Base-by-base conservation (phyloP, 64 coral and sea anemone genomes). In the Stichodactyla mertensii region DNA sequence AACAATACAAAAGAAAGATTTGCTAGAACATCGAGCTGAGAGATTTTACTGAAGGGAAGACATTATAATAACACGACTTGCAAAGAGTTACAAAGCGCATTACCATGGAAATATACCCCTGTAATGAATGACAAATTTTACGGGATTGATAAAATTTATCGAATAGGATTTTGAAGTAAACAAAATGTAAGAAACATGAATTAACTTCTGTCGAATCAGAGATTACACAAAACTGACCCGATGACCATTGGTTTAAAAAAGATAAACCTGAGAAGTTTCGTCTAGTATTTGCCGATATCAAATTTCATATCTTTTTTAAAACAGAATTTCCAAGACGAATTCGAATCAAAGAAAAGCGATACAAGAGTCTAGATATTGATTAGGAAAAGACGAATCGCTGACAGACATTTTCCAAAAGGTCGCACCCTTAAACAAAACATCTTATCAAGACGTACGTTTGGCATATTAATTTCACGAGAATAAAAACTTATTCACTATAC, bases 381-480 rank as follows among this genome's bases (percentile, higher is more conserved):
- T 74, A n/a, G 26, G 27, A 74, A 74, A 74, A 12, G 69, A 26
- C 27, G 23, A 74, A 74, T n/a, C 69, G 69, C 10, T 74, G 69
- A 74, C 69, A 74, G 69, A 28, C 24, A 74, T 74, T 74, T 74
- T 74, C 69, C 69, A 74, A 74, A 28, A 74, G 69, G 69, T 74
- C 69, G 69, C 69, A 74, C 24, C 69, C 24, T 31, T 13, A 11
- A 74, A 74, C 26, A 74, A 74, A 74, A 74, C 69, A 31, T 26
- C 10, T 74, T 74, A 74, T 27, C 27, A n/a, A 74, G 23, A 23
- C n/a, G n/a, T n/a, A 74, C 8, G 31, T 74, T 27, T 71, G 67
- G 67, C 10, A 71, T 71, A 71, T 71, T 74, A 28, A 27, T 74
- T 74, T 31, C 69, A 74, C 69, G 12, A 31, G 16, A 74, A 74